phyloP scores from a whole-genome alignment of 2,888 invertebrate species.

The Prosapia bicincta region DNA sequence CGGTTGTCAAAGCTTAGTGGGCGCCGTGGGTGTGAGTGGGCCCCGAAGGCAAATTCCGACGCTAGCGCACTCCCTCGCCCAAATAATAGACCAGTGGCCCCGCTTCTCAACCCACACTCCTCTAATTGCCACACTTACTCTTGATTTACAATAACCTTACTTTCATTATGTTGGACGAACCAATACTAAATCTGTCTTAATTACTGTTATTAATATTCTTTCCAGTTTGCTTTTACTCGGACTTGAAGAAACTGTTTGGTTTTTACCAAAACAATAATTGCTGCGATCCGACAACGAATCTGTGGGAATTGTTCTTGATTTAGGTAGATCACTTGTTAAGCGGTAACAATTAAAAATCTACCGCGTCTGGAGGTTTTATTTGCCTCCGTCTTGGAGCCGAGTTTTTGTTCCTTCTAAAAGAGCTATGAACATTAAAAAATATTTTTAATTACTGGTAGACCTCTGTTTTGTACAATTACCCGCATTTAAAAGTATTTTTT shows the following conservation, averaged over 20 bases:
- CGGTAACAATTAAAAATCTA: neutral
- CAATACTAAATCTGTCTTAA: neutral
- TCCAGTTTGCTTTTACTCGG: neutral
- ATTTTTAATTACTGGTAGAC: too few species aligned
- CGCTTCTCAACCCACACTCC: neutral
- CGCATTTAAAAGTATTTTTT: too few species aligned
- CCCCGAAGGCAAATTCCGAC: neutral
- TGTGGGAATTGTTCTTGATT: neutral
- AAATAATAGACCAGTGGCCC: slow-evolving; percentile 2
- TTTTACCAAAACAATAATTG: neutral
- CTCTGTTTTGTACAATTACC: too few species aligned
- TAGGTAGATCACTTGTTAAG: neutral
- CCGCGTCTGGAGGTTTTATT: too few species aligned
- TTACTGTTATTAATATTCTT: neutral
- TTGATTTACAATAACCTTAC: neutral
- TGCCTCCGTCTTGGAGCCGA: too few species aligned
- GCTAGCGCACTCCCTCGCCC: neutral
- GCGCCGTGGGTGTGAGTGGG: neutral
- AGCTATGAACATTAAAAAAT: too few species aligned
- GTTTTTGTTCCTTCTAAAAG: too few species aligned
- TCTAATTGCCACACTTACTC: neutral
- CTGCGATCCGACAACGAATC: neutral
- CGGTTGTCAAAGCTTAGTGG: neutral
- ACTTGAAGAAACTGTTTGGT: neutral
- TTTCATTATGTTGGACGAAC: neutral